A percentile compares a stretch with the other conserved stretches of the same genome.
phyloP scores from a whole-genome alignment of 2,888 invertebrate genomes.

The Hoplodrina blanda region DNA sequence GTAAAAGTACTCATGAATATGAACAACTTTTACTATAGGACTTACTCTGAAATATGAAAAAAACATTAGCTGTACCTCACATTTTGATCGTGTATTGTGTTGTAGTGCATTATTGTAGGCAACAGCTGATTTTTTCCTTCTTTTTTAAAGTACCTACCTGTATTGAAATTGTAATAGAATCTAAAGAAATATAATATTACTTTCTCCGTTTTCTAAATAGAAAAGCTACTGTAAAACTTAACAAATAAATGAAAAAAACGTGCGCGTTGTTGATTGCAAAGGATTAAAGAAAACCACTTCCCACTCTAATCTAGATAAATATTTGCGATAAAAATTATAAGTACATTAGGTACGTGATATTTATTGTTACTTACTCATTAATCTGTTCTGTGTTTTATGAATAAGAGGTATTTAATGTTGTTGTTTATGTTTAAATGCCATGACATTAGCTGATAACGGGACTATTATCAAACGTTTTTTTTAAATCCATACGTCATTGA shows the following conservation, averaged over 20 bases:
- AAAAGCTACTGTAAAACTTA: too few relatives aligned
- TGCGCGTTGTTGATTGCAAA: neutral
- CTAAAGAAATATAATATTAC: too few relatives aligned
- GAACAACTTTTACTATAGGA: too few relatives aligned
- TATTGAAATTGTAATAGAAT: too few relatives aligned
- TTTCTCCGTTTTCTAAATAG: too few relatives aligned
- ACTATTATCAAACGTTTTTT: slow-evolving; percentile 5
- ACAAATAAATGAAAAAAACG: slow-evolving; percentile 13
- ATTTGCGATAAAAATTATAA: slow-evolving; percentile 25
- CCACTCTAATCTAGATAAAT: slow-evolving; percentile 19
- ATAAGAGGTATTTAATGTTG: slow-evolving; percentile 10
- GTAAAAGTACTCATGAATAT: too few relatives aligned
- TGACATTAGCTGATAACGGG: slow-evolving; percentile 3
- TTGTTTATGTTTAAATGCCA: neutral
- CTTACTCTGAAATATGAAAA: too few relatives aligned
- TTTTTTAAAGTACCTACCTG: too few relatives aligned
- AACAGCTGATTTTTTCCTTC: too few relatives aligned
- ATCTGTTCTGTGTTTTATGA: neutral
- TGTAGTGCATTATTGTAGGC: too few relatives aligned
- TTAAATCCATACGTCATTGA: neutral
- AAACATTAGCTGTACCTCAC: too few relatives aligned
- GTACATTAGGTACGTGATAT: neutral
- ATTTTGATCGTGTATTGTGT: too few relatives aligned
- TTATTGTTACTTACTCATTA: neutral
- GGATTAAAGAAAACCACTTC: slow-evolving; percentile 35